Conservation (phyloP, 2,797 vertebrate genomes). For the Sebastiscus albofasciatus region DNA sequence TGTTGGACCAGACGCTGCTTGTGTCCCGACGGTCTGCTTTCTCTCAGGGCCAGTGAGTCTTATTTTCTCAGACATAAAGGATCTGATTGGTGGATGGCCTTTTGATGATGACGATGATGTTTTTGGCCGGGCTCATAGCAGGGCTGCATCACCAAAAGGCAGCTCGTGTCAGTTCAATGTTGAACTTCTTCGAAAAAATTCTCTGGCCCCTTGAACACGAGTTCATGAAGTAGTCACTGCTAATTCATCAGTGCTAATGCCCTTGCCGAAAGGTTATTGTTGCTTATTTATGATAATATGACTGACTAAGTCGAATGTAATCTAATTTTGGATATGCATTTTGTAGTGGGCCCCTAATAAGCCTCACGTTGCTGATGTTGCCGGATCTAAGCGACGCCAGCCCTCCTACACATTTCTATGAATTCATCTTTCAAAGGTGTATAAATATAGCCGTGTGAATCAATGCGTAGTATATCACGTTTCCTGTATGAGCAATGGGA, state of each 20-base stretch:
- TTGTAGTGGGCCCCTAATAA: conserved; percentile 29
- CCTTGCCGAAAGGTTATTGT: conserved; percentile 65
- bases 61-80: conserved; percentile 29
- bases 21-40: conserved; percentile 30
- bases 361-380: conserved; percentile 11
- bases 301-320: conserved; percentile 35
- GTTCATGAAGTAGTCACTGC: conserved; percentile 57
- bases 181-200: conserved; percentile 44
- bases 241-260: conserved; percentile 53
- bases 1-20: conserved; percentile 14
- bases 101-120: conserved; percentile 45
- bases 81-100: conserved; percentile 46
- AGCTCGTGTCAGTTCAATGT: conserved; percentile 62
- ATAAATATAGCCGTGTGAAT: conserved; percentile 61
- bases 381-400: conserved; percentile 27
- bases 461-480: conserved; percentile 50
- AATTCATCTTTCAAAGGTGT: conserved; percentile 55
- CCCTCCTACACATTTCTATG: conserved; percentile 24
- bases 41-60: conserved; percentile 35
- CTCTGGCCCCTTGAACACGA: conserved; percentile 41
- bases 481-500: conserved; percentile 40
- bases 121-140: conserved; percentile 46
- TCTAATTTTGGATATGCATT: conserved; percentile 44
- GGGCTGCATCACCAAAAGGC: conserved; percentile 60
- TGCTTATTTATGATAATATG: conserved; percentile 54